Evolutionary conservation across 2,888 invertebrate species (phyloP).

Genomic region (Clusia tigrina): DNA sequence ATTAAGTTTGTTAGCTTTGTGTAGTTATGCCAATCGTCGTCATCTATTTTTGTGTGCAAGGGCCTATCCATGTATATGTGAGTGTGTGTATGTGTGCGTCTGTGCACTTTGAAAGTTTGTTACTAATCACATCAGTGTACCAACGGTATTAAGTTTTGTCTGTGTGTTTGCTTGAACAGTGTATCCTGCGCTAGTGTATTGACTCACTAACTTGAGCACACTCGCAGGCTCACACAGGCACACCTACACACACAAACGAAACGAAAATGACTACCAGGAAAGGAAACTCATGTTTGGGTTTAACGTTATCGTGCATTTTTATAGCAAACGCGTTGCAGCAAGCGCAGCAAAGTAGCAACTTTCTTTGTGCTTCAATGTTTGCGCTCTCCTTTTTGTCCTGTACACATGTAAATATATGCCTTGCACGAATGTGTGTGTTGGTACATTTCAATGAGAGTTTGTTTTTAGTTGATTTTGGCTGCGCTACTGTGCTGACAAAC

Average conservation of each 20-base stretch:
- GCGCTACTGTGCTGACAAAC: constrained; percentile 38
- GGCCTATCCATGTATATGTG: not conserved
- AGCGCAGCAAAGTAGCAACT: too few relatives aligned
- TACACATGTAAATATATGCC: constrained; percentile 4
- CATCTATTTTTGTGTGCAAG: too few relatives aligned
- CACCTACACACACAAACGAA: constrained; percentile 3
- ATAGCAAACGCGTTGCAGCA: too few relatives aligned
- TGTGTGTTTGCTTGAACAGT: not conserved
- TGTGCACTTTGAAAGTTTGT: constrained; percentile 49
- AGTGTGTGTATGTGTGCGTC: constrained; percentile 27
- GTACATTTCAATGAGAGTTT: constrained; percentile 14
- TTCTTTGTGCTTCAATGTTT: too few relatives aligned
- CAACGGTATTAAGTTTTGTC: constrained; percentile 40
- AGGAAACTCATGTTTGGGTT: not conserved
- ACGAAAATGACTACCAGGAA: not conserved
- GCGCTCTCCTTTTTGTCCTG: constrained; percentile 33
- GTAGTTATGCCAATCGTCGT: too few relatives aligned
- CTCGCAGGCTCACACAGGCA: not conserved
- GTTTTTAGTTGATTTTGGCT: constrained; percentile 13
- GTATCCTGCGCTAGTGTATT: not conserved
- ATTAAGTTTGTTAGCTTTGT: constrained; percentile 11
- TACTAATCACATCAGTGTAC: constrained; percentile 54
- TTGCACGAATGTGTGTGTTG: constrained; percentile 12
- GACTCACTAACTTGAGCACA: too few relatives aligned
- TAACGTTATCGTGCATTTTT: not conserved